Evolutionary conservation across 2,113 vertebrate species (phyloP).

Genomic region (Oreochromis aureus): DNA sequence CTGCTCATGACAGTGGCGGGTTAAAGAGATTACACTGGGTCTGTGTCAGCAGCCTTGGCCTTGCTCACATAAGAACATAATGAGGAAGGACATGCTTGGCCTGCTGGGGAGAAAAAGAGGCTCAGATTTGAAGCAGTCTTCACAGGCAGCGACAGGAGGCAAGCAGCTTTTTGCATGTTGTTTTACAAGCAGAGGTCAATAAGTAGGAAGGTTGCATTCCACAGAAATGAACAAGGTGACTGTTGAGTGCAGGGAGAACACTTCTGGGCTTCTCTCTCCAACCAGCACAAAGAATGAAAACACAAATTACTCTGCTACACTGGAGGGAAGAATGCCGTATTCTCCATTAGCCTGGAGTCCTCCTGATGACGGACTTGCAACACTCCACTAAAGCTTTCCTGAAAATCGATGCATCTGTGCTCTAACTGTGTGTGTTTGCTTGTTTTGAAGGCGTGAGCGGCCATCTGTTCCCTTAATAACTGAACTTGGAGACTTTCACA

Average conservation of each 20-base stretch:
- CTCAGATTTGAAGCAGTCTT: conserved; percentile 71
- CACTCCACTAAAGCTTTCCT: conserved; percentile 3
- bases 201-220: conserved; percentile 27
- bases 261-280: not conserved
- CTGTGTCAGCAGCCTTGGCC: conserved; percentile 84
- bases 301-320: conserved; percentile 11
- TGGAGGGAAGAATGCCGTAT: conserved; percentile 5
- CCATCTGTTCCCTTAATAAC: not conserved
- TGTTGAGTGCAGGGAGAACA: not conserved
- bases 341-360: conserved; percentile 22
- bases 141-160: conserved; percentile 1
- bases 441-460: conserved; percentile 29
- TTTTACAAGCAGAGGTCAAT: conserved; percentile 32
- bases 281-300: not conserved
- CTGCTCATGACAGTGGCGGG: conserved; percentile 78
- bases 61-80: conserved; percentile 79
- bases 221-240: conserved; percentile 2
- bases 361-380: conserved; percentile 5
- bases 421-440: not conserved
- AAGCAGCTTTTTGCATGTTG: conserved; percentile 42
- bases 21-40: conserved; percentile 93
- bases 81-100: conserved; percentile 80
- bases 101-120: conserved; percentile 71
- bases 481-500: not conserved
- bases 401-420: conserved; percentile 11